These are phyloP conservation scores for Hedychridium roseum DNA, from an alignment of 2,888 invertebrate species.

Conservation along the genomic window DNA sequence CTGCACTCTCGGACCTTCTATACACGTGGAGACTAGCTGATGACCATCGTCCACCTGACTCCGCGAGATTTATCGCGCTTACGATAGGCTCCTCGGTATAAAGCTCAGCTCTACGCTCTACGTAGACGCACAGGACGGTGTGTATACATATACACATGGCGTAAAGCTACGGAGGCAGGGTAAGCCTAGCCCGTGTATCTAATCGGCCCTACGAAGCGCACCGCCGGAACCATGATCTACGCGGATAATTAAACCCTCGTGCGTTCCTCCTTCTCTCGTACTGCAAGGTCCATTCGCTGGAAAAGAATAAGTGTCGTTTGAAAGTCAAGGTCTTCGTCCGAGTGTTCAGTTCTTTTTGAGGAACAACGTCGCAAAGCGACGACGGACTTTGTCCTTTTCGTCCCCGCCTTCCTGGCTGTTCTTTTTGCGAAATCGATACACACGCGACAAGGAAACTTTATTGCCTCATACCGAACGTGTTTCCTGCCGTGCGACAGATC, in stretches of 20 bases:
- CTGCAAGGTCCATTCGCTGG: no score
- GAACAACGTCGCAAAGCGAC: no score
- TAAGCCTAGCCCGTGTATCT: slow-evolving; percentile 1
- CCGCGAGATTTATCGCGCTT: slow-evolving; percentile 58
- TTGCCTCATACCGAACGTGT: no score
- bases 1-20: slow-evolving; percentile 27
- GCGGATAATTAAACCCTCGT: slow-evolving; percentile 41
- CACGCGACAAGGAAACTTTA: no score
- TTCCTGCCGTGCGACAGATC: no score
- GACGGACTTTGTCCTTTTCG: no score
- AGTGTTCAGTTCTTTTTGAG: no score
- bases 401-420: no score
- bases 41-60: slow-evolving; percentile 63
- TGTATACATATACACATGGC: neutral
- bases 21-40: slow-evolving; percentile 55
- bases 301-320: no score
- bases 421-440: no score
- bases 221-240: slow-evolving; percentile 21
- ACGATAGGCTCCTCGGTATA: slow-evolving; percentile 33
- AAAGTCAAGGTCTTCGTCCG: no score
- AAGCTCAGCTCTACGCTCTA: slow-evolving; percentile 11
- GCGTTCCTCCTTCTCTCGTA: slow-evolving; percentile 11
- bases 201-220: slow-evolving; percentile 25
- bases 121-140: neutral
- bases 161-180: neutral